Evolutionary conservation across 2,113 vertebrate species (phyloP).

Genomic region (Bolborhynchus lineola): DNA sequence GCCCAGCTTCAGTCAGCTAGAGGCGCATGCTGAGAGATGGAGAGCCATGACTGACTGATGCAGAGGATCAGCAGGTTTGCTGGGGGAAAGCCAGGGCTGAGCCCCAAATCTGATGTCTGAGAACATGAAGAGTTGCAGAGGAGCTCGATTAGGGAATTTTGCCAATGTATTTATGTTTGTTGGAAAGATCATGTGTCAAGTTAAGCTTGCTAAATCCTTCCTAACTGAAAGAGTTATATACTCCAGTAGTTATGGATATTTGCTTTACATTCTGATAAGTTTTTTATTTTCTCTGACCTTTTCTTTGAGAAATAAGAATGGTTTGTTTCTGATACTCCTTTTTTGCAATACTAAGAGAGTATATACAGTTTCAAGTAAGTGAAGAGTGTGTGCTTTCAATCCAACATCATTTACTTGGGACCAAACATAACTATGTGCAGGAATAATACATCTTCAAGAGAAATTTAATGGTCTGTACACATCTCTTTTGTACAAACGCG

Average conservation of each 20-base stretch:
- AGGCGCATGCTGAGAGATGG: not conserved
- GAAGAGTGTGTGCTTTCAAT: not conserved
- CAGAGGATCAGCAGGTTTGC: not conserved
- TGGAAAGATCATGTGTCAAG: not conserved
- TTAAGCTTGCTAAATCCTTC: not conserved
- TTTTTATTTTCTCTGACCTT: conserved; percentile 2
- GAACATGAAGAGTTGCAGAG: not conserved
- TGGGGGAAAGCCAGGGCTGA: not conserved
- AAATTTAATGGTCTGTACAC: not conserved
- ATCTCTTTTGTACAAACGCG: not conserved
- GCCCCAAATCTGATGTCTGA: not conserved
- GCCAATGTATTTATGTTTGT: not conserved
- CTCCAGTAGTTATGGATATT: not conserved
- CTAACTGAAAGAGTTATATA: not conserved
- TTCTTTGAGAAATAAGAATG: not conserved
- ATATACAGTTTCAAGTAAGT: not conserved
- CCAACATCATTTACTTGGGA: not conserved
- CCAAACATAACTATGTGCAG: not conserved
- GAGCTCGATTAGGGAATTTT: not conserved
- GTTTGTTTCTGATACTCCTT: not conserved
- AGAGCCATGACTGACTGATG: not conserved
- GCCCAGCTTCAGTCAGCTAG: not conserved
- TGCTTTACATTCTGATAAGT: not conserved
- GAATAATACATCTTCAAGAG: not conserved
- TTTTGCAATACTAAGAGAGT: not conserved